Base-by-base conservation (phyloP, 1,140 invertebrate species). In the Pogonognathellus flavescens region DNA sequence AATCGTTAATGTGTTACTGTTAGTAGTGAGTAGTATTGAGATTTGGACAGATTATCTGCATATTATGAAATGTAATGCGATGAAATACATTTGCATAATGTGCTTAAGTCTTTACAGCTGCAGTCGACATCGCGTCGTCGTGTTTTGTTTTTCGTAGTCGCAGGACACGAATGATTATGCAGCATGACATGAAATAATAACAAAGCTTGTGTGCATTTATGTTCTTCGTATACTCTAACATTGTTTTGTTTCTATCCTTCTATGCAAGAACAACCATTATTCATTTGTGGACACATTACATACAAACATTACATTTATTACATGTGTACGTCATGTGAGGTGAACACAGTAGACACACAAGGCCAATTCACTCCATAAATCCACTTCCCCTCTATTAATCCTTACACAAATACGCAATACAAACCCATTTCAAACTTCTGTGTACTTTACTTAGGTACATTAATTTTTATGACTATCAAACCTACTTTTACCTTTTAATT, bases 321-420 rank as follows among this genome's bases (percentile, higher is more conserved):
- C 62, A 66, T 66, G 25, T 25, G 25, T 66, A 55, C 59, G 20
- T 60, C 22, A 66, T 66, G 62, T 66, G 62, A 25, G 62, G 62
- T 25, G 20, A 6, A 13, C 2, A 31, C 13, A 14, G 25, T 66
- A 20, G 20, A 66, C 20, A 20, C 14, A 41, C 31, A 41, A 41
- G 31, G 31, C 2, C 31, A 41, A 41, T 41, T 41, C 6, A 1
- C 1, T 41, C 2, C 6, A 3, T 41, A 41, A 41, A 3, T 41
- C 31, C 31, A 41, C 2, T 41, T 6, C 6, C 31, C 31, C 6
- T 41, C 31, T 41, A 41, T n/a, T n/a, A 41, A 41, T 41, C 31
- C 31, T 1, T 41, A n/a, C n/a, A n/a, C 31, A 3, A 41, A 6
- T 41, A 41, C n/a, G 31, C 1, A 41, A 6, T 6, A 41, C 31